Percentiles rank a stretch among this genome's conserved stretches.
Evolutionary conservation across 30 jellyfish, hydroid and myxozoan species (phyloP).

Genomic region (Aurelia sp.): DNA sequence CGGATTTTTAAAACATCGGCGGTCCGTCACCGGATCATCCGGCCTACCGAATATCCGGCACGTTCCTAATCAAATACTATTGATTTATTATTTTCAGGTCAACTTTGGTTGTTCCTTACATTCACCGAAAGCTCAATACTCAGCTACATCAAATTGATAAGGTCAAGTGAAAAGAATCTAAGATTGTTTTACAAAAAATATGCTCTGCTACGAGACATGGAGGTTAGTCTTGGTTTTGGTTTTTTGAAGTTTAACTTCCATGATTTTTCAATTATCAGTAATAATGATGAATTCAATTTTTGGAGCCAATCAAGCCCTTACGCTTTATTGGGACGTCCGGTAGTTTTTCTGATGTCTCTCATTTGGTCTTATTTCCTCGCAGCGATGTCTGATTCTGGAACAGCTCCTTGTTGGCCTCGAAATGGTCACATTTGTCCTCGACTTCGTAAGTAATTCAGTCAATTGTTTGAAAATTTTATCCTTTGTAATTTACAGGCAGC

Average conservation of each 20-base stretch:
- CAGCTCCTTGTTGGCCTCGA: slow-evolving; percentile 88
- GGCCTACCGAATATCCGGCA: too few relatives aligned
- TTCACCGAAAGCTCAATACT: slow-evolving; percentile 84
- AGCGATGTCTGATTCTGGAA: slow-evolving; percentile 79
- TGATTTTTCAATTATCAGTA: too few relatives aligned
- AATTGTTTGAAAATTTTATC: not conserved
- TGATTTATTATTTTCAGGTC: slow-evolving; percentile 51
- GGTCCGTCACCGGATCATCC: too few relatives aligned
- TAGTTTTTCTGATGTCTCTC: too few relatives aligned
- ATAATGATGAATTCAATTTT: too few relatives aligned
- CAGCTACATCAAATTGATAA: slow-evolving; percentile 61
- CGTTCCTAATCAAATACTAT: too few relatives aligned
- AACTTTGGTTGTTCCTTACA: slow-evolving; percentile 84
- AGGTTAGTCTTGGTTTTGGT: slow-evolving; percentile 58
- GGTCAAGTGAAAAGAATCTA: slow-evolving; percentile 38
- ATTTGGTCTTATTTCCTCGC: not conserved
- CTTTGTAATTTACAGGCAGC: too few relatives aligned
- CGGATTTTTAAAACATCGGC: too few relatives aligned
- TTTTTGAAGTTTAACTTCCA: too few relatives aligned
- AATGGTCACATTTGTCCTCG: slow-evolving; percentile 74
- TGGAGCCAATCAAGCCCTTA: too few relatives aligned
- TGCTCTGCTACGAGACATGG: slow-evolving; percentile 86
- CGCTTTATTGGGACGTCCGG: too few relatives aligned
- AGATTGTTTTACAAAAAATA: slow-evolving; percentile 73
- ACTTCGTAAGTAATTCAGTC: slow-evolving; percentile 69